Evolutionary conservation across 2,113 vertebrate genomes (phyloP), one percentile per base, ranked within the genome.

Genomic region (Pionites leucogaster): DNA sequence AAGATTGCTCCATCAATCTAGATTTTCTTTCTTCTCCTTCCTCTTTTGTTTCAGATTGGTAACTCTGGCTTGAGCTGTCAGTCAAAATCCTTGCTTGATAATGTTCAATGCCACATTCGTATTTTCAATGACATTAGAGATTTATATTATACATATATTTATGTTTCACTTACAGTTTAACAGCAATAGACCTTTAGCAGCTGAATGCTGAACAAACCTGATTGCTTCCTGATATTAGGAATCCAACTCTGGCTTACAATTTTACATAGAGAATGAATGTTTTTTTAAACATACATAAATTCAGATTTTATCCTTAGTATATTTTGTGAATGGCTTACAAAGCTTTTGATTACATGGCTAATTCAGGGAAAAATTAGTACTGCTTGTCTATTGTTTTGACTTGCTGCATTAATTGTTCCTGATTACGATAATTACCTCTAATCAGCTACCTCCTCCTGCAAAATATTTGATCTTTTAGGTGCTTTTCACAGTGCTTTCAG

Each of bases 1-100:
- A 93, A 96, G 96, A 96, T 97, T 97, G 95, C 96, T 87, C 87
- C 81, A 96, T 97, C 95, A 96, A 75, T 96, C 89, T 82, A 93
- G 95, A 93, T 95, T 97, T 95, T 94, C 95, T 95, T 97, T 95
- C 86, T 97, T 96, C 74, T 95, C 20, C 82, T 81, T 83, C 41
- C 76, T 81, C 95, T 95, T 95, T 96, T 96, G 93, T 95, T 97
- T 96, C 95, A 97, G 65, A 95, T 92, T 97, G 86, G 94, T 89
- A 91, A 89, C 81, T 87, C 80, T 79, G 49, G 19, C n/a, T 79
- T 87, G 84, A 94, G 47, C 91, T 95, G 96, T 95, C 94, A 96
- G 52, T 95, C 95, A 96, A 97, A 96, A 91, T 41, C 22, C 37
- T 69, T 80, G 15, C 59, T 85, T 85, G 78, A 65, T 76, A 57